These are phyloP conservation scores for Aelia acuminata DNA, from an alignment of 2,888 invertebrate genomes.

Conservation along the genomic window DNA sequence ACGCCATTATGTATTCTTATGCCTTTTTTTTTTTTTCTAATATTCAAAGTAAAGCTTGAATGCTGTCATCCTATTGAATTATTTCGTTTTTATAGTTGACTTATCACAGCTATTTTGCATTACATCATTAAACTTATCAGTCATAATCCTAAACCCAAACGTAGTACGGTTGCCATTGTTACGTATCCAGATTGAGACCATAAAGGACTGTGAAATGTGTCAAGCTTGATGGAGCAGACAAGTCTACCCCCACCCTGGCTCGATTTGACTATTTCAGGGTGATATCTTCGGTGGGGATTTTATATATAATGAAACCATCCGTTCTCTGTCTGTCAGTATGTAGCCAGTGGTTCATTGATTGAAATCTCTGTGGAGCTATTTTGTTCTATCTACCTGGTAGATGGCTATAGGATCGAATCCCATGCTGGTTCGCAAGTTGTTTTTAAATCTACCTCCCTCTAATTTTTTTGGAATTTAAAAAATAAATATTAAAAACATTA, in stretches of 20 bases:
- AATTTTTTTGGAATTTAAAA: neutral
- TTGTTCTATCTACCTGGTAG: neutral
- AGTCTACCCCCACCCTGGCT: neutral
- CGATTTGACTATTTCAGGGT: neutral
- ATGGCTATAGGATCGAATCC: neutral
- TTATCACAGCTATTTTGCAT: neutral
- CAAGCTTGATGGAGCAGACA: neutral
- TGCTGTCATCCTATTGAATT: neutral
- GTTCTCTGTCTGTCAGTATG: neutral
- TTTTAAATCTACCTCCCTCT: neutral
- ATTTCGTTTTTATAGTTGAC: neutral
- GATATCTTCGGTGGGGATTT: neutral
- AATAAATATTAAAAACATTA: no score
- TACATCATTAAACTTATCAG: constrained; percentile 1
- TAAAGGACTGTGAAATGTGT: neutral
- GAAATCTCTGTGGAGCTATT: neutral
- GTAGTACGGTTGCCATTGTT: neutral
- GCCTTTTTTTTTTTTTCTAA: neutral
- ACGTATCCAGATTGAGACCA: neutral
- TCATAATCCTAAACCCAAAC: neutral
- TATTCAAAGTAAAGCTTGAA: neutral
- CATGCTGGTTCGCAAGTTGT: neutral
- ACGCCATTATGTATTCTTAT: no score
- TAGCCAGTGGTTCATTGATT: neutral
- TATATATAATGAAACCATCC: constrained; percentile 1